Evolutionary conservation across 2,888 invertebrate species (phyloP).

Genomic region (Conistra vaccinii): DNA sequence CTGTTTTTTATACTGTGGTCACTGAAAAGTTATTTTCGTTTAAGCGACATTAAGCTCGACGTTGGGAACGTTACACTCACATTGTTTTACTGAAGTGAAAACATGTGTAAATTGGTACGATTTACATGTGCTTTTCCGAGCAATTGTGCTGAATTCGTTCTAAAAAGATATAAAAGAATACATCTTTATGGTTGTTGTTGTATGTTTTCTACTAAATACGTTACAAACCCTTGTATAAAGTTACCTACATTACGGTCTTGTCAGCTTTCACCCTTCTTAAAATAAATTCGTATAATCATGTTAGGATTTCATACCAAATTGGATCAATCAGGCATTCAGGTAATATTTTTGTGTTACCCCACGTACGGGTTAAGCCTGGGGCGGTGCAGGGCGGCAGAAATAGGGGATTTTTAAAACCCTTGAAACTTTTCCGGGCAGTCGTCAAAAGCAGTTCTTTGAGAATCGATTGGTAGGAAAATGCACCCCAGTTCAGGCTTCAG

Average conservation of each 20-base stretch:
- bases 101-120: slow-evolving; percentile 46
- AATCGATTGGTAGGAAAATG: slow-evolving; percentile 23
- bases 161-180: slow-evolving; percentile 20
- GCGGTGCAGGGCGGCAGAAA: slow-evolving; percentile 36
- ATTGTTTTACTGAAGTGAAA: slow-evolving; percentile 36
- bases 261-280: slow-evolving; percentile 16
- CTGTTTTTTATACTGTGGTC: slow-evolving; percentile 50
- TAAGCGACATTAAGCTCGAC: slow-evolving; percentile 37
- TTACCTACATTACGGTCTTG: neutral
- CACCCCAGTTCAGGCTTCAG: slow-evolving; percentile 2
- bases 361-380: slow-evolving; percentile 30
- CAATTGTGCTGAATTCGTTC: slow-evolving; percentile 28
- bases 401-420: slow-evolving; percentile 35
- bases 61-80: slow-evolving; percentile 42
- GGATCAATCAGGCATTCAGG: slow-evolving; percentile 50
- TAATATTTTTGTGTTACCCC: slow-evolving; percentile 56
- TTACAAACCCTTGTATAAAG: slow-evolving; percentile 30
- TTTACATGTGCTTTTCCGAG: slow-evolving; percentile 39
- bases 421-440: slow-evolving; percentile 34
- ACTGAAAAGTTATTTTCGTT: slow-evolving; percentile 56
- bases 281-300: slow-evolving; percentile 36
- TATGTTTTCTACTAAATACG: slow-evolving; percentile 17
- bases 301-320: slow-evolving; percentile 45
- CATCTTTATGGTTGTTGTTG: neutral
- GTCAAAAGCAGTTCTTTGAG: slow-evolving; percentile 46